Evolutionary conservation across 1,140 invertebrate species (phyloP).

Genomic region (Latrodectus geometricus): DNA sequence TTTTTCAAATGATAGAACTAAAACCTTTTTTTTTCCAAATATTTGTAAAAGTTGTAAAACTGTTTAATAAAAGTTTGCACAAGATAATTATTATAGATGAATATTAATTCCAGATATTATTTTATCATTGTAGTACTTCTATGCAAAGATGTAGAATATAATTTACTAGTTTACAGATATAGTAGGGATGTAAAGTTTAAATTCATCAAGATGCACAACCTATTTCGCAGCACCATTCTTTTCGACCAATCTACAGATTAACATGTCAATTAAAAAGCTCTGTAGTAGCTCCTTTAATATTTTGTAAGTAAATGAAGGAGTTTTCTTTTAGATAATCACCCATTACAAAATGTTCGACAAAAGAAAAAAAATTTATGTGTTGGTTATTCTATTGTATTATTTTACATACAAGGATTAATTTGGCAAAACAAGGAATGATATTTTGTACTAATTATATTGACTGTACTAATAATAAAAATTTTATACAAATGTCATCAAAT

Average conservation of each 20-base stretch:
- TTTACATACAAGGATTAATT: too few relatives aligned
- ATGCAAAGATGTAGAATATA: not conserved
- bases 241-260: not conserved
- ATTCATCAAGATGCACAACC: not conserved
- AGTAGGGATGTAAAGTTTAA: not conserved
- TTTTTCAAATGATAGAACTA: not conserved
- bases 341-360: too few relatives aligned
- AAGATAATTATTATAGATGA: not conserved
- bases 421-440: too few relatives aligned
- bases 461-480: too few relatives aligned
- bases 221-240: not conserved
- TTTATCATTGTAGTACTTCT: not conserved
- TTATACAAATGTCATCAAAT: too few relatives aligned
- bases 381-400: too few relatives aligned
- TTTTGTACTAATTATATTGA: too few relatives aligned
- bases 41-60: not conserved
- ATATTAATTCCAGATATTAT: not conserved
- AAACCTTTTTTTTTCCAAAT: too few relatives aligned
- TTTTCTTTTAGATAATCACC: too few relatives aligned
- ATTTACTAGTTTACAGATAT: not conserved
- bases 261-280: not conserved
- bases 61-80: not conserved
- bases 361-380: too few relatives aligned
- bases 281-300: not conserved
- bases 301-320: too few relatives aligned